These are phyloP conservation scores for Trinorchestia longiramus DNA, from an alignment of 1,140 invertebrate genomes.

Conservation along the genomic window DNA sequence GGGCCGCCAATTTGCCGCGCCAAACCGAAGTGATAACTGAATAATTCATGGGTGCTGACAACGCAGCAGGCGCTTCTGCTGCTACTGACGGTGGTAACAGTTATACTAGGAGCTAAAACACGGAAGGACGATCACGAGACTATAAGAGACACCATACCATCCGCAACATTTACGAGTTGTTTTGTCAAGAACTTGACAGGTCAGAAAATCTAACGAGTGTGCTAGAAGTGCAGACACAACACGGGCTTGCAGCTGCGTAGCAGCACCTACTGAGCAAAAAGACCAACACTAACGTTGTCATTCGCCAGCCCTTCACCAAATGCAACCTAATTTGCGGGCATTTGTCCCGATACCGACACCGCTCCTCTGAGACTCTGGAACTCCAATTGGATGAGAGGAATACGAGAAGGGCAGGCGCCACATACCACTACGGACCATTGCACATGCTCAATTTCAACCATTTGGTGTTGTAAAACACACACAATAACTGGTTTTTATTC, in stretches of 20 bases:
- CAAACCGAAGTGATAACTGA: background rate
- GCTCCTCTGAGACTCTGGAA: background rate
- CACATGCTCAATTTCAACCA: background rate
- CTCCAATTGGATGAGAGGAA: background rate
- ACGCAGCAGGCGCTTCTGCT: background rate
- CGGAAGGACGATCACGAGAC: background rate
- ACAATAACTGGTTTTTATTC: background rate
- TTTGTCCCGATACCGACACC: background rate
- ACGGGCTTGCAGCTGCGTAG: background rate
- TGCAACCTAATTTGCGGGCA: background rate
- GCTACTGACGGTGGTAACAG: background rate
- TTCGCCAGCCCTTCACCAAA: background rate
- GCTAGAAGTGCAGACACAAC: background rate
- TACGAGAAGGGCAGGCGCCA: background rate
- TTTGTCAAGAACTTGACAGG: background rate
- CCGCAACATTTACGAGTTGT: background rate
- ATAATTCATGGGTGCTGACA: slow-evolving; percentile 15
- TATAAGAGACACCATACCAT: background rate
- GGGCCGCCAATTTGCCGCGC: background rate
- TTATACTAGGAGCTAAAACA: background rate
- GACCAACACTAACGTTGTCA: background rate
- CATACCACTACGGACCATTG: background rate
- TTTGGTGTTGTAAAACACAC: background rate
- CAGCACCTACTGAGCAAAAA: background rate
- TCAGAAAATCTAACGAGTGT: background rate